Evolutionary conservation across 92 coral and sea anemone genomes (phyloP).

Genomic region (Epizoanthus scotinus): DNA sequence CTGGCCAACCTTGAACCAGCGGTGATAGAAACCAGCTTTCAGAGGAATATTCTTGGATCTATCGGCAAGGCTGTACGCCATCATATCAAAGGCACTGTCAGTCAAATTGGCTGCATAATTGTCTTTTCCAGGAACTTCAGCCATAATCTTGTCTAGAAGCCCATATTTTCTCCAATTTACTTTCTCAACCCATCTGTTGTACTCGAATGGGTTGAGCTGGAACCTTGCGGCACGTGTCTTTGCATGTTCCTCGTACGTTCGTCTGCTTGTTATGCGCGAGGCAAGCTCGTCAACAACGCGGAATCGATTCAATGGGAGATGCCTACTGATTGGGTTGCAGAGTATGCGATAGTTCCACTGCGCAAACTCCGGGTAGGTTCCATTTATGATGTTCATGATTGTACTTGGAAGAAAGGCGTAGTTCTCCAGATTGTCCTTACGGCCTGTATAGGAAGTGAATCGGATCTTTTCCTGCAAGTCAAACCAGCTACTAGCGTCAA

Average conservation of each 20-base stretch:
- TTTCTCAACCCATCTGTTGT: constrained; percentile 48
- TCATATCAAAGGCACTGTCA: constrained; percentile 73
- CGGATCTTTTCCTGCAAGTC: constrained; percentile 92
- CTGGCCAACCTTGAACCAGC: constrained; percentile 78
- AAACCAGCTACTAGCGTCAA: constrained; percentile 89
- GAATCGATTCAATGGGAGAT: constrained; percentile 69
- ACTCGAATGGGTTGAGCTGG: constrained; percentile 67
- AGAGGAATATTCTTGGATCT: constrained; percentile 46
- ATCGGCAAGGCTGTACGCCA: constrained; percentile 67
- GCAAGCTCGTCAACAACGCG: constrained; percentile 67
- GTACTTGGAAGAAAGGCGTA: constrained; percentile 86
- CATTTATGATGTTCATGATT: constrained; percentile 79
- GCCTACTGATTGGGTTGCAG: constrained; percentile 63
- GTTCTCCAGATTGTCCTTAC: constrained; percentile 92
- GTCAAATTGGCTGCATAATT: constrained; percentile 76
- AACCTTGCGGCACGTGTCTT: constrained; percentile 66
- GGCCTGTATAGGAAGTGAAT: constrained; percentile 91
- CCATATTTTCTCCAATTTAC: constrained; percentile 23
- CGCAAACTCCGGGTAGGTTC: constrained; percentile 77
- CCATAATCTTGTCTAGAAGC: constrained; percentile 40
- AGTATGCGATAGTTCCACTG: constrained; percentile 84
- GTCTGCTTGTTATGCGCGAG: constrained; percentile 44
- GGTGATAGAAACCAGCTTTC: constrained; percentile 82
- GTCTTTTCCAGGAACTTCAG: constrained; percentile 86
- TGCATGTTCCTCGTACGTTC: constrained; percentile 43